Percentiles rank a stretch among this genome's conserved stretches.
phyloP scores from a whole-genome alignment of 2,113 vertebrate genomes.

The Pao palembangensis region DNA sequence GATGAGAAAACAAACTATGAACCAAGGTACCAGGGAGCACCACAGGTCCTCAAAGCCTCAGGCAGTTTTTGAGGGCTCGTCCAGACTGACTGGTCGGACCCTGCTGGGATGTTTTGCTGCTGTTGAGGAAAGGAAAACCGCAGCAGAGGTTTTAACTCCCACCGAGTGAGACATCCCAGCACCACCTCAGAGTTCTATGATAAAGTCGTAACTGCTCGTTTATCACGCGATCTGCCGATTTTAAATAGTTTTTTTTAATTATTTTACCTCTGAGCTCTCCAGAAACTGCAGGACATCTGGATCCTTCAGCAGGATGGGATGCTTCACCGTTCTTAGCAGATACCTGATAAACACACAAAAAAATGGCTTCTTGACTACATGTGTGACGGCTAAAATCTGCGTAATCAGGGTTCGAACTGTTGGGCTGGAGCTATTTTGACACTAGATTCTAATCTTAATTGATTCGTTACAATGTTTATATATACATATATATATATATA shows the following conservation, averaged over 20 bases:
- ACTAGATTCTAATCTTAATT: neutral
- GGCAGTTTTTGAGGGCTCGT: slow-evolving; percentile 24
- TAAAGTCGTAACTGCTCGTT: too few relatives aligned
- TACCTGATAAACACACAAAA: slow-evolving; percentile 74
- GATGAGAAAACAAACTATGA: slow-evolving; percentile 11
- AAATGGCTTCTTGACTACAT: neutral
- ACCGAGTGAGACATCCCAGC: neutral
- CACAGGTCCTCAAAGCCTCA: neutral
- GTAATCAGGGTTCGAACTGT: neutral
- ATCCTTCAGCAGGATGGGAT: slow-evolving; percentile 92
- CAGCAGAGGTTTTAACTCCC: neutral
- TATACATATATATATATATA: too few relatives aligned
- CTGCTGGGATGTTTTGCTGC: slow-evolving; percentile 7
- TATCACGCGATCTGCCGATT: too few relatives aligned
- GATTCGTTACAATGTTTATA: too few relatives aligned
- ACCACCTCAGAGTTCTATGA: neutral
- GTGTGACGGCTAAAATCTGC: neutral
- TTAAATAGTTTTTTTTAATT: too few relatives aligned
- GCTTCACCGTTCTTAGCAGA: slow-evolving; percentile 92
- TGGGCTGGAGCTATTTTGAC: too few relatives aligned
- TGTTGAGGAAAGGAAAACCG: neutral
- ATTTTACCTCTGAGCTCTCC: slow-evolving; percentile 90
- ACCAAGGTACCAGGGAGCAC: slow-evolving; percentile 20
- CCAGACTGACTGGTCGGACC: neutral
- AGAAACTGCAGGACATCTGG: slow-evolving; percentile 94